Evolutionary conservation across 2,797 vertebrate species (phyloP).

Genomic region (Rhyacichthys aspro): DNA sequence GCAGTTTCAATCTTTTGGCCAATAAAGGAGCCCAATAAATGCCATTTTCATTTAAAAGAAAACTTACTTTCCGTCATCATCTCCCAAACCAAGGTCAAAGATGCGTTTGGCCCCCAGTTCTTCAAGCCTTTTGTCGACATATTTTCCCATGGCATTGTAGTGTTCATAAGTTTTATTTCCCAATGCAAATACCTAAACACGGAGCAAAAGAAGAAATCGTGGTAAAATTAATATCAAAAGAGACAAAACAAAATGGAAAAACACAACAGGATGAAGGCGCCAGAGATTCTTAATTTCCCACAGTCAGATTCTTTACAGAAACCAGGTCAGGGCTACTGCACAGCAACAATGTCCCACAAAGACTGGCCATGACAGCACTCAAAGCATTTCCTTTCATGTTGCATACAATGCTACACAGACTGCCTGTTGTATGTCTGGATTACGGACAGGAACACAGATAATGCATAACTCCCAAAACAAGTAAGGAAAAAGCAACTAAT

Average conservation of each 20-base stretch:
- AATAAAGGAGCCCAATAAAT: no score
- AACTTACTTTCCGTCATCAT: constrained; percentile 96
- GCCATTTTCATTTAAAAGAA: neutral
- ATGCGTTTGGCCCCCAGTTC: constrained; percentile 92
- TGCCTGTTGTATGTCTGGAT: neutral
- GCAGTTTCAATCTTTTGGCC: no score
- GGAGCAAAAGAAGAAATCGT: constrained; percentile 15
- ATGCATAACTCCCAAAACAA: neutral
- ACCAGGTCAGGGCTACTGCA: constrained; percentile 22
- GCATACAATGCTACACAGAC: constrained; percentile 16
- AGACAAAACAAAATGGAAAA: constrained; percentile 7
- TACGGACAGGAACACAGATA: constrained; percentile 13
- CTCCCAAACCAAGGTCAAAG: constrained; percentile 94
- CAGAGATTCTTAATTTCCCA: constrained; percentile 21
- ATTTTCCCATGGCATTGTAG: constrained; percentile 97
- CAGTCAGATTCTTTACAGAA: constrained; percentile 27
- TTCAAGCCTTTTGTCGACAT: constrained; percentile 91
- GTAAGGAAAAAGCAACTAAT: neutral
- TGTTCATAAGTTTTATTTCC: constrained; percentile 99
- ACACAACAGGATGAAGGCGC: constrained; percentile 3
- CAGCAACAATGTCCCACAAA: constrained; percentile 23
- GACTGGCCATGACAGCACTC: constrained; percentile 15
- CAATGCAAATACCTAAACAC: constrained; percentile 90
- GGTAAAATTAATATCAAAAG: neutral
- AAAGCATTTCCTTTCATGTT: constrained; percentile 27